A percentile compares a stretch with the other conserved stretches of the same genome.
Evolutionary conservation across 92 coral and sea anemone species (phyloP).

Genomic region (Heteractis magnifica): DNA sequence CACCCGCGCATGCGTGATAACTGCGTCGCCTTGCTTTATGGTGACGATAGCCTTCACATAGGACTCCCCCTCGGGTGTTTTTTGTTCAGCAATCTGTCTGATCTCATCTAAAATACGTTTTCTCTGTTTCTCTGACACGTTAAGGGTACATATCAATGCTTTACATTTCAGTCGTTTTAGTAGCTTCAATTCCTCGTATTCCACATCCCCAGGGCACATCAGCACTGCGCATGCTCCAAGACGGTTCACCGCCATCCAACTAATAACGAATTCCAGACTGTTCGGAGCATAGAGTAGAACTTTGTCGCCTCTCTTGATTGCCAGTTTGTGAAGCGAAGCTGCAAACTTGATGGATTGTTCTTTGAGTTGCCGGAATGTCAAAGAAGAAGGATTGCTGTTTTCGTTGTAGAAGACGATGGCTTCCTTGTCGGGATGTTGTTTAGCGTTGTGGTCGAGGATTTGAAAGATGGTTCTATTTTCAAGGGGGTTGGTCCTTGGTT

Average conservation of each 20-base stretch:
- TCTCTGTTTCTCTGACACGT: slow-evolving; percentile 17
- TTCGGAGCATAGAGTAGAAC: slow-evolving; percentile 34
- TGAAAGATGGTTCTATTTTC: slow-evolving; percentile 28
- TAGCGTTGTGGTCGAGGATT: slow-evolving; percentile 27
- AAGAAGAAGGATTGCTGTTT: slow-evolving; percentile 15
- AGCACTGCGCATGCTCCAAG: slow-evolving; percentile 30
- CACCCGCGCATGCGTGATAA: slow-evolving; percentile 10
- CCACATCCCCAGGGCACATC: slow-evolving; percentile 30
- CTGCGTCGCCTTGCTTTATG: slow-evolving; percentile 4
- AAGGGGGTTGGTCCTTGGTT: slow-evolving; percentile 36
- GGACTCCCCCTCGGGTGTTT: slow-evolving; percentile 17
- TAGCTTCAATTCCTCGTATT: not conserved
- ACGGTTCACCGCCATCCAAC: slow-evolving; percentile 36
- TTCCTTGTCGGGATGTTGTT: slow-evolving; percentile 33
- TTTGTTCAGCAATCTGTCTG: slow-evolving; percentile 18
- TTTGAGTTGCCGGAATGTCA: slow-evolving; percentile 27
- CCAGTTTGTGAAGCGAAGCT: slow-evolving; percentile 29
- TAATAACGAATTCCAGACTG: slow-evolving; percentile 23
- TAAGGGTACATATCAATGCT: slow-evolving; percentile 14
- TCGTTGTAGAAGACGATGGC: slow-evolving; percentile 32
- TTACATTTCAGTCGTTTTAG: slow-evolving; percentile 24
- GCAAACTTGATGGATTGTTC: slow-evolving; percentile 32
- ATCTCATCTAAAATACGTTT: slow-evolving; percentile 16
- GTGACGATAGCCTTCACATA: slow-evolving; percentile 29
- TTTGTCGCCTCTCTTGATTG: slow-evolving; percentile 36